Conservation (phyloP, 2,797 vertebrate genomes). For the Lepus oiostolus region DNA sequence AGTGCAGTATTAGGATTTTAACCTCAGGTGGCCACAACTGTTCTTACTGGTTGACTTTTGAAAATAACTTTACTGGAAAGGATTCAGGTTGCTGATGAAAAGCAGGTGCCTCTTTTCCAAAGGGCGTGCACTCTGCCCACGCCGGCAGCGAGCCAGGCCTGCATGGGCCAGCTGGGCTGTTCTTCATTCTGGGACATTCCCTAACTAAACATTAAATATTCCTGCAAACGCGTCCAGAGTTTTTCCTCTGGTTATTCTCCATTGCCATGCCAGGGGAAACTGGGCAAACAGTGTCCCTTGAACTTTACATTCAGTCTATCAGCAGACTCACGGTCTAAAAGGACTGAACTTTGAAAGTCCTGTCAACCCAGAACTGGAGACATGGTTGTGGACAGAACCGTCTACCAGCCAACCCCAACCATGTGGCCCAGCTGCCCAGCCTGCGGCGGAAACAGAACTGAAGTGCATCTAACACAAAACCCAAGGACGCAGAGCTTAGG, state of each 20-base stretch:
- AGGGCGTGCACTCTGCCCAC: not conserved
- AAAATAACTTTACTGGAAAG: not conserved
- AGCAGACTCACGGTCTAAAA: not conserved
- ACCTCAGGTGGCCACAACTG: not conserved
- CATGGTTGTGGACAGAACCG: not conserved
- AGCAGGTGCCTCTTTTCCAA: slow-evolving; percentile 11
- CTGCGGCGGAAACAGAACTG: not conserved
- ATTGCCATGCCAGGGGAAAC: no score
- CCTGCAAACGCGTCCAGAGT: not conserved
- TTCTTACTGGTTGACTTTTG: slow-evolving; percentile 2
- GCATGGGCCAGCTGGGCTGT: not conserved
- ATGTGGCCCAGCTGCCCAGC: not conserved
- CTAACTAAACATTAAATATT: not conserved
- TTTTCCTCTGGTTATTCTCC: not conserved
- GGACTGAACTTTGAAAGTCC: slow-evolving; percentile 39
- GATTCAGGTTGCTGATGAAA: not conserved
- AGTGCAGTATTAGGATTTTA: not conserved
- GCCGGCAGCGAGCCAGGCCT: not conserved
- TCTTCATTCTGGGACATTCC: not conserved
- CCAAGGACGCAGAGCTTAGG: not conserved
- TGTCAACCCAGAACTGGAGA: not conserved
- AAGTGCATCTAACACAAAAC: not conserved
- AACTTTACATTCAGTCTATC: not conserved
- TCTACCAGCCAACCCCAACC: not conserved
- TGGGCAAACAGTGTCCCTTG: not conserved